A percentile compares a stretch with the other conserved stretches of the same genome.
These are phyloP conservation scores for Euglossa dilemma DNA, from an alignment of 1,140 invertebrate species.

Conservation along the genomic window DNA sequence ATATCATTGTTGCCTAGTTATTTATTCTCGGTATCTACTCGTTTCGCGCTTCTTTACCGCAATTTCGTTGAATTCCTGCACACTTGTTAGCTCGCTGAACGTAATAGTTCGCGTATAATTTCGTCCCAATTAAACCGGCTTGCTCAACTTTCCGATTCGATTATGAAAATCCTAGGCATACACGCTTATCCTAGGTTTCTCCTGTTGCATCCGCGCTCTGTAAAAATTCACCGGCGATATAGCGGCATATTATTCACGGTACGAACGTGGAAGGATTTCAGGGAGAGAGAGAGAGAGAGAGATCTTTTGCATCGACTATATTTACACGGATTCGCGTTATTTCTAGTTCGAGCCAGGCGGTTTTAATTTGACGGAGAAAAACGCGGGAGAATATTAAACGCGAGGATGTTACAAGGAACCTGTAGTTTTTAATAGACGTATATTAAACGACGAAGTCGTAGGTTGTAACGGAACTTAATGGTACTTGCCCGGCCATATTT, in stretches of 20 bases:
- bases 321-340: too few species aligned
- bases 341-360: too few species aligned
- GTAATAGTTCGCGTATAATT: background rate
- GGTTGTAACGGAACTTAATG: background rate
- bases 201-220: too few species aligned
- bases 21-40: background rate
- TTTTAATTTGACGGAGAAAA: background rate
- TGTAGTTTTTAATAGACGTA: background rate
- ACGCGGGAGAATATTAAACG: background rate
- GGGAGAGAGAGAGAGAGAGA: too few species aligned
- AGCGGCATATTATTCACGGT: too few species aligned
- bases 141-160: background rate
- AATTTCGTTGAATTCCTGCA: background rate
- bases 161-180: background rate
- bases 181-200: background rate
- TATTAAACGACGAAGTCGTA: background rate
- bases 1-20: conserved; percentile 5
- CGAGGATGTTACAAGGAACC: background rate
- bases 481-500: conserved; percentile 8
- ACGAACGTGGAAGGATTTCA: too few species aligned
- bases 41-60: background rate
- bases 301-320: too few species aligned
- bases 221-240: too few species aligned
- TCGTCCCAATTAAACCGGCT: background rate
- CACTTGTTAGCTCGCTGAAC: background rate